phyloP scores from a whole-genome alignment of 30 jellyfish, hydroid and myxozoan genomes.

The Aurelia sp. region DNA sequence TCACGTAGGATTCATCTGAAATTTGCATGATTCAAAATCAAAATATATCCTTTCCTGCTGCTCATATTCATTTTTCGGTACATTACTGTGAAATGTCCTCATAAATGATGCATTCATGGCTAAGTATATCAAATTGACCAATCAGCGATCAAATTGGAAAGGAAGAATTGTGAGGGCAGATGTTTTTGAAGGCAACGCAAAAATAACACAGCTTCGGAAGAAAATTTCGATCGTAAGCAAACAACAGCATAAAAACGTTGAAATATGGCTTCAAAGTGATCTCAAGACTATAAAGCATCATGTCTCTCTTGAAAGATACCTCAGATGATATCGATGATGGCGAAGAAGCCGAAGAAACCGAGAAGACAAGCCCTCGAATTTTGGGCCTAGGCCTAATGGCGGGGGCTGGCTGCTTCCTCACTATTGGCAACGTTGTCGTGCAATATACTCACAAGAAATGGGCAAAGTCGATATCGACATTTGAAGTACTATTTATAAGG shows the following conservation, averaged over 20 bases:
- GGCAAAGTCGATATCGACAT: slow-evolving; percentile 64
- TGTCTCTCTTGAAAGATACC: slow-evolving; percentile 22
- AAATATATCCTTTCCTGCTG: too few relatives aligned
- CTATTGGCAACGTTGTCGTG: slow-evolving; percentile 87
- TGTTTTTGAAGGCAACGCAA: not conserved
- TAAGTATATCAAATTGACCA: slow-evolving; percentile 1
- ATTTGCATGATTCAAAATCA: too few relatives aligned
- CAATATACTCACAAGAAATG: slow-evolving; percentile 73
- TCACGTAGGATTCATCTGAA: too few relatives aligned
- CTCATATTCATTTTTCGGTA: too few relatives aligned
- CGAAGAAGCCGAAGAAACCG: slow-evolving; percentile 3
- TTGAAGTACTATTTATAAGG: slow-evolving; percentile 79
- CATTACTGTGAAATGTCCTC: too few relatives aligned
- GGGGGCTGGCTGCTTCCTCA: slow-evolving; percentile 93
- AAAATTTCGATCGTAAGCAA: not conserved
- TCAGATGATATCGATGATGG: slow-evolving; percentile 14
- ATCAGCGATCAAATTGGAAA: slow-evolving; percentile 4
- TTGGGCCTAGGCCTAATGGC: slow-evolving; percentile 94
- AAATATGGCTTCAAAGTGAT: not conserved
- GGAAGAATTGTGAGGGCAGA: slow-evolving; percentile 56
- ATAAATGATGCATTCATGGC: too few relatives aligned
- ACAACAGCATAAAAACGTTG: not conserved
- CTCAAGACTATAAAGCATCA: not conserved
- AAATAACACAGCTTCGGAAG: not conserved
- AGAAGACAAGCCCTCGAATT: slow-evolving; percentile 55